Conservation (phyloP, 2,797 vertebrate species). For the Myripristis jacobus region DNA sequence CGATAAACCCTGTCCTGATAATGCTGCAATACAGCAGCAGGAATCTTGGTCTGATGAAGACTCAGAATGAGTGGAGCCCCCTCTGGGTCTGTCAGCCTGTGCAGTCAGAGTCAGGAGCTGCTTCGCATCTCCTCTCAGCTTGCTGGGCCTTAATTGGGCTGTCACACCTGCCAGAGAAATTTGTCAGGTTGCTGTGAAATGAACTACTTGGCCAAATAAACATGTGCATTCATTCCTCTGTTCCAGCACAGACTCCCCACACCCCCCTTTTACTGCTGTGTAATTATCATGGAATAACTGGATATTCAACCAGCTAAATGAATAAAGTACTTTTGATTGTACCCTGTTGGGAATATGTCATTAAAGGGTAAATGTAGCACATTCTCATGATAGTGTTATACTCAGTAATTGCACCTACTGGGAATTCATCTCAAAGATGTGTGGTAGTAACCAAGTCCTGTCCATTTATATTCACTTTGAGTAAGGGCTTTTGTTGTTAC, state of each 20-base stretch:
- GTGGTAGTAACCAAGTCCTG: slow-evolving; percentile 40
- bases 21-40: slow-evolving; percentile 41
- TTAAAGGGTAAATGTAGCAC: slow-evolving; percentile 57
- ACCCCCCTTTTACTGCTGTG: background rate
- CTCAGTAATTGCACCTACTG: slow-evolving; percentile 61
- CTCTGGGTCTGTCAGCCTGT: slow-evolving; percentile 55
- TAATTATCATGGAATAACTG: slow-evolving; percentile 43
- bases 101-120: slow-evolving; percentile 55
- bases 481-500: slow-evolving; percentile 61
- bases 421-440: slow-evolving; percentile 62
- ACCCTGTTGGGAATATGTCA: slow-evolving; percentile 47
- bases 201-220: slow-evolving; percentile 57
- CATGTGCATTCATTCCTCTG: slow-evolving; percentile 52
- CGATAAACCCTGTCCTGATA: slow-evolving; percentile 53
- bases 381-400: slow-evolving; percentile 50
- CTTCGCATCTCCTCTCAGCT: slow-evolving; percentile 61
- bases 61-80: slow-evolving; percentile 46
- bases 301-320: slow-evolving; percentile 29
- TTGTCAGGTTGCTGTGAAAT: slow-evolving; percentile 70
- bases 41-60: slow-evolving; percentile 51
- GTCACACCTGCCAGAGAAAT: slow-evolving; percentile 69
- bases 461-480: slow-evolving; percentile 62
- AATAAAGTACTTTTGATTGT: slow-evolving; percentile 41
- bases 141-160: slow-evolving; percentile 66
- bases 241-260: background rate